Evolutionary conservation across 1,140 invertebrate species (phyloP), one percentile per base, ranked within the genome.

Genomic region (Grapholita molesta): DNA sequence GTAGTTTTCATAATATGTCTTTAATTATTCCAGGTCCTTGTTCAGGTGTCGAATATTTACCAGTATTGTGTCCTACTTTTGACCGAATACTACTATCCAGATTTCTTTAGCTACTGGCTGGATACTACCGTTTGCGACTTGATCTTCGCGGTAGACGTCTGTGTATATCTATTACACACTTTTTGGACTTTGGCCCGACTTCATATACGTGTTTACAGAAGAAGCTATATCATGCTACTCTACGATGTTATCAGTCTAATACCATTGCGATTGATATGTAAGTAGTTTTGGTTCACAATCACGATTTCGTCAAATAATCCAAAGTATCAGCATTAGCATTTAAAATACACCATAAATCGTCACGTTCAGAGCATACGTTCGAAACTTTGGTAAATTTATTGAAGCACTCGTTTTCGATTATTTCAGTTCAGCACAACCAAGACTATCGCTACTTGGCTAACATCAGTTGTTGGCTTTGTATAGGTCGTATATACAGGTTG

Each of bases 401-500:
- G n/a, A n/a, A n/a, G n/a, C n/a, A n/a, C n/a, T n/a, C 35, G 11
- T 25, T 25, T 33, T 66, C 21, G 35, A 53, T 64, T 65, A 48
- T 82, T 76, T 67, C 69, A 86, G 83, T 79, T 74, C 77, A 72
- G 25, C 57, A 80, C 28, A 71, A 66, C 15, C 52, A 61, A n/a
- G 70, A 65, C 4, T 72, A 70, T 55, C 32, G 70, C 8, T 11
- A 61, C 1, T 42, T 75, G 5, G 23, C 77, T 18, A 21, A 79
- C 6, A 25, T 80, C 25, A 82, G 84, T 9, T 72, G 85, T 53
- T 89, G 83, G 83, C 70, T 89, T 21, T 71, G 68, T n/a, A 83
- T 90, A 4, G 71, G 71, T 23, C 77, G 88, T 5, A 88, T 90
- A 48, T 88, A 90, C 53, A 82, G 80, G 71, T 21, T 87, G 7